These are phyloP conservation scores for Berghia stephanieae DNA, from an alignment of 1,140 invertebrate species.

Conservation along the genomic window DNA sequence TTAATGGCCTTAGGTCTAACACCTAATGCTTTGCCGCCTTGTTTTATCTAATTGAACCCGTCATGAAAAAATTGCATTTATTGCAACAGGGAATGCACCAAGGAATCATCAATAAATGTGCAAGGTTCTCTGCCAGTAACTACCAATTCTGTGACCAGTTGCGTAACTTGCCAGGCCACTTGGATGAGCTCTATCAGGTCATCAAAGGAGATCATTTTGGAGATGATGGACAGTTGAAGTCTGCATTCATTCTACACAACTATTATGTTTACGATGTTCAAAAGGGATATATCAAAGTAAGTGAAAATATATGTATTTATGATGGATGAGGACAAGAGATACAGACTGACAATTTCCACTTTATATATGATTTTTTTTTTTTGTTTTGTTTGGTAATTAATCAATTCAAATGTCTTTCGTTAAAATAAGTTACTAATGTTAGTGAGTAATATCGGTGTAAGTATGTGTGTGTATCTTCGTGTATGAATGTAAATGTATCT, in stretches of 20 bases:
- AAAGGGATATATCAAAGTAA: neutral
- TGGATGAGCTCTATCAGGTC: neutral
- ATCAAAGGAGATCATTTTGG: neutral
- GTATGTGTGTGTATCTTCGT: too few species aligned
- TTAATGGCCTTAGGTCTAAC: neutral
- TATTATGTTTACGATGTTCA: neutral
- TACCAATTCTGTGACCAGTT: neutral
- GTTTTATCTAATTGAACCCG: neutral
- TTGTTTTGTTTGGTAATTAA: neutral
- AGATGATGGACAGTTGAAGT: neutral
- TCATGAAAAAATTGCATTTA: neutral
- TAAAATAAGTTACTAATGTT: too few species aligned
- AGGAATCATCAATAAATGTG: neutral
- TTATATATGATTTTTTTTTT: neutral
- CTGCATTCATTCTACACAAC: neutral
- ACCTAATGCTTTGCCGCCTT: neutral
- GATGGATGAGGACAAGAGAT: neutral
- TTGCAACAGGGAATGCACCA: neutral
- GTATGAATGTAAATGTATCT: too few species aligned
- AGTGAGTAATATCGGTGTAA: too few species aligned
- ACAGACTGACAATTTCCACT: neutral
- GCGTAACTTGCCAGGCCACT: neutral
- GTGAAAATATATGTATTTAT: neutral
- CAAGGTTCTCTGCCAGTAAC: neutral
- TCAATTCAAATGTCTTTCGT: too few species aligned